These are phyloP conservation scores for Anolis carolinensis DNA, from an alignment of 2,113 vertebrate species.

Conservation along the genomic window DNA sequence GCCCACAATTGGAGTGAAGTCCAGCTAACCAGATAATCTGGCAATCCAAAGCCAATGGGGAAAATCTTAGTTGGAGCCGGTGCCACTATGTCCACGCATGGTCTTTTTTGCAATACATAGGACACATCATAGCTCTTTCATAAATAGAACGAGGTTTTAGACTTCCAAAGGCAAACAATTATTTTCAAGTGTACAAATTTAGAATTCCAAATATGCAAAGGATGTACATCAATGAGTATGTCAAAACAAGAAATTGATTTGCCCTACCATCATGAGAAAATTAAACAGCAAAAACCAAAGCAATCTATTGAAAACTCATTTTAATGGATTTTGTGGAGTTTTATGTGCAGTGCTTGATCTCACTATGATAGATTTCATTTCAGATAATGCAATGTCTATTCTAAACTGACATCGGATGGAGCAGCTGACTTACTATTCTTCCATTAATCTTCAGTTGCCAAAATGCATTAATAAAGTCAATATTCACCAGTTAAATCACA, in stretches of 20 bases:
- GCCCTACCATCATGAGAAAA: neutral
- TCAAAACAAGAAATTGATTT: slow-evolving; percentile 25
- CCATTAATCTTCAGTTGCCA: slow-evolving; percentile 45
- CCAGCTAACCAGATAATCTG: too few relatives aligned
- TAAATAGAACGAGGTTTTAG: neutral
- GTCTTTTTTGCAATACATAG: too few relatives aligned
- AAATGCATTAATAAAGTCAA: slow-evolving; percentile 56
- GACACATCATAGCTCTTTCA: neutral
- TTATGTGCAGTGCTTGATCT: slow-evolving; percentile 39
- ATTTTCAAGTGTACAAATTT: slow-evolving; percentile 34
- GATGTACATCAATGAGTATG: slow-evolving; percentile 2
- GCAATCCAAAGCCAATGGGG: too few relatives aligned
- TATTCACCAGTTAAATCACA: slow-evolving; percentile 34
- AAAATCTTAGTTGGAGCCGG: too few relatives aligned
- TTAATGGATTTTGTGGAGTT: slow-evolving; percentile 7
- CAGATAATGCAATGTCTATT: slow-evolving; percentile 44
- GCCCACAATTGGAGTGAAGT: too few relatives aligned
- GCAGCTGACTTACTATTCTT: slow-evolving; percentile 12
- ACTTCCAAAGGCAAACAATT: neutral
- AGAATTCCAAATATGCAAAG: slow-evolving; percentile 17
- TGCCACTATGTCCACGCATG: too few relatives aligned
- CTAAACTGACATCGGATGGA: slow-evolving; percentile 34
- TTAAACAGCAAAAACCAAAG: slow-evolving; percentile 38
- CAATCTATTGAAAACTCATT: neutral
- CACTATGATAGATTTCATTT: slow-evolving; percentile 42